A percentile compares a stretch with the other conserved stretches of the same genome.
Evolutionary conservation across 2,888 invertebrate genomes (phyloP).

Genomic region (Ecdyonurus torrentis): DNA sequence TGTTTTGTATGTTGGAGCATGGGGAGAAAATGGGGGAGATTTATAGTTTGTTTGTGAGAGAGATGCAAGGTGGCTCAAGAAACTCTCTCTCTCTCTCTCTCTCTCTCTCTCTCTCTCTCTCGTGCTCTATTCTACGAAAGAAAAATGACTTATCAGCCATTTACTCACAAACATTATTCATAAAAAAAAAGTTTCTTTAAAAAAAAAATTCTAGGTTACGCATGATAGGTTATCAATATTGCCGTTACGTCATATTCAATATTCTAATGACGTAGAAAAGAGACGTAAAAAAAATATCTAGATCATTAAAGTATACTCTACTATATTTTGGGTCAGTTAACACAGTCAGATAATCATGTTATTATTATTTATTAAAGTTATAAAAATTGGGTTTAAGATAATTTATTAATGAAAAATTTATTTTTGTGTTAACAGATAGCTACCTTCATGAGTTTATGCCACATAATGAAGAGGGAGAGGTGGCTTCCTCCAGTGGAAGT

Average conservation of each 20-base stretch:
- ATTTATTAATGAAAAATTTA: too few relatives aligned
- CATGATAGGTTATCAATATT: background rate
- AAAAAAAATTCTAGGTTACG: too few relatives aligned
- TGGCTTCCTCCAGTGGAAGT: background rate
- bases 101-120: background rate
- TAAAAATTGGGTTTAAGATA: too few relatives aligned
- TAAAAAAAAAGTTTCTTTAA: background rate
- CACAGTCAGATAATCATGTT: too few relatives aligned
- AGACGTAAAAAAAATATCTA: too few relatives aligned
- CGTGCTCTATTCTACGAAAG: background rate
- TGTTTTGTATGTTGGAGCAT: too few relatives aligned
- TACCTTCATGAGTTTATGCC: constrained; percentile 19
- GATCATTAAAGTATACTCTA: too few relatives aligned
- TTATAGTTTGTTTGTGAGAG: background rate
- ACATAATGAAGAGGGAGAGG: constrained; percentile 11
- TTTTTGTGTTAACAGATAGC: constrained; percentile 8
- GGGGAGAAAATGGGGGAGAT: too few relatives aligned
- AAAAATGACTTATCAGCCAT: background rate
- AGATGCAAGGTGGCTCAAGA: background rate
- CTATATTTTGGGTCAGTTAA: too few relatives aligned
- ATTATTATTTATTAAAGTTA: too few relatives aligned
- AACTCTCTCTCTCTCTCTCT: background rate
- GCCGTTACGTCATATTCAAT: too few relatives aligned
- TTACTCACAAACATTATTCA: background rate
- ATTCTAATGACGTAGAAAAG: too few relatives aligned